phyloP scores from a whole-genome alignment of 2,797 vertebrate species.

The Parotocinclus haroldoi region DNA sequence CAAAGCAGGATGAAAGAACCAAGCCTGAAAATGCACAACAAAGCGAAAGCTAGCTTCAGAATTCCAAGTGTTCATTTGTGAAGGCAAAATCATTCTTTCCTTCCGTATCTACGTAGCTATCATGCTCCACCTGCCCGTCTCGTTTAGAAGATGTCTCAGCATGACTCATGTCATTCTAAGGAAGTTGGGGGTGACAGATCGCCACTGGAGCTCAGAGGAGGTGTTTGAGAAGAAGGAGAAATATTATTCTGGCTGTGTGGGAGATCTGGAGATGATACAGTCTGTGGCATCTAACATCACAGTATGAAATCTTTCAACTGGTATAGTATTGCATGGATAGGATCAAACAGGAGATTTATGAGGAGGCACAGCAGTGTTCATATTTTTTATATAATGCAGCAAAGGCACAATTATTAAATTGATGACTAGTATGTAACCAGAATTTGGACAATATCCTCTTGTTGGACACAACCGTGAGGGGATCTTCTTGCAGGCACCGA shows the following conservation, averaged over 20 bases:
- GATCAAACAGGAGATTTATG: not conserved
- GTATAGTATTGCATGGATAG: too few species aligned
- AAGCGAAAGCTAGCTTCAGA: not conserved
- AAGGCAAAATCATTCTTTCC: not conserved
- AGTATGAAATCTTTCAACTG: slow-evolving; percentile 10
- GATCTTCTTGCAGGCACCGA: too few species aligned
- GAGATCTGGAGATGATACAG: slow-evolving; percentile 18
- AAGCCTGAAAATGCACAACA: not conserved
- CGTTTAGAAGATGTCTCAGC: too few species aligned
- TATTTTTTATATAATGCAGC: not conserved
- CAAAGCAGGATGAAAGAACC: too few species aligned
- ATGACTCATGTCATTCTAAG: slow-evolving; percentile 17
- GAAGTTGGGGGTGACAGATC: slow-evolving; percentile 8
- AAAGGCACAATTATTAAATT: too few species aligned
- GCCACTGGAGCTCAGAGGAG: slow-evolving; percentile 8
- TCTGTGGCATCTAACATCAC: slow-evolving; percentile 6
- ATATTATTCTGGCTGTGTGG: slow-evolving; percentile 5
- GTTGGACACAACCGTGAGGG: too few species aligned
- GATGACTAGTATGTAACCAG: too few species aligned
- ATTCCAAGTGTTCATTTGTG: not conserved
- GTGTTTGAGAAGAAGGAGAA: slow-evolving; percentile 14
- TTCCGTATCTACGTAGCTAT: not conserved
- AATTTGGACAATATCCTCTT: too few species aligned
- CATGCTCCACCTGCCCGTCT: not conserved
- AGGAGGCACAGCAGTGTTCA: not conserved